phyloP scores from a whole-genome alignment of 2,797 vertebrate species.

The Chlorospingus flavigularis region DNA sequence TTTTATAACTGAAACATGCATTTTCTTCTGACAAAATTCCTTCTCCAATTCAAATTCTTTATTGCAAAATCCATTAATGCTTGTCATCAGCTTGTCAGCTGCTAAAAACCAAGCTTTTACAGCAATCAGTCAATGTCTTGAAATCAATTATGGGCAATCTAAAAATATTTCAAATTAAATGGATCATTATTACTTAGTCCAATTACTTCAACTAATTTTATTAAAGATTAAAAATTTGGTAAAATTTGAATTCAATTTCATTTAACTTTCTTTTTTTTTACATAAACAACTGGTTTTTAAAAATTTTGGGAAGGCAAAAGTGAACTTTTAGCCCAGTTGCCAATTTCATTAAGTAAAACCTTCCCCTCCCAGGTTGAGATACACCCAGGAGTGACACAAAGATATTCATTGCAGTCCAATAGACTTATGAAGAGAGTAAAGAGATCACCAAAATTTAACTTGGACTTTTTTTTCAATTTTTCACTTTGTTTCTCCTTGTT shows the following conservation, averaged over 20 bases:
- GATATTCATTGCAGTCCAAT: background rate
- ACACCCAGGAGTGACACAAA: background rate
- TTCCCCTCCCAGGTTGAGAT: background rate
- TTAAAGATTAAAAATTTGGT: background rate
- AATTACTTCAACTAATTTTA: slow-evolving; percentile 4
- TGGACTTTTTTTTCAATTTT: background rate
- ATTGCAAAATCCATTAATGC: slow-evolving; percentile 48
- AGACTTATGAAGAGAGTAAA: background rate
- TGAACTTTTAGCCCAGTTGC: background rate
- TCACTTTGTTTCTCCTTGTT: background rate
- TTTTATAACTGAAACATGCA: background rate
- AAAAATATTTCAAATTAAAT: slow-evolving; percentile 54
- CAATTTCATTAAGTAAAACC: background rate
- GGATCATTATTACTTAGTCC: background rate
- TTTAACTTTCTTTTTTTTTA: background rate
- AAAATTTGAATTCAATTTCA: background rate
- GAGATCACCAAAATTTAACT: background rate
- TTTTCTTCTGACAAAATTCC: slow-evolving; percentile 11
- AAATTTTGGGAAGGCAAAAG: background rate
- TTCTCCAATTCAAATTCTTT: background rate
- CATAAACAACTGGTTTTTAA: background rate
- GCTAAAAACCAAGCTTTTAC: slow-evolving; percentile 27
- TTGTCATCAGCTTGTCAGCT: slow-evolving; percentile 53
- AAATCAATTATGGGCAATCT: slow-evolving; percentile 27
- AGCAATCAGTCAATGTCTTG: slow-evolving; percentile 46